These are phyloP conservation scores for Phortica okadai DNA, from an alignment of 2,888 invertebrate genomes.

Conservation along the genomic window DNA sequence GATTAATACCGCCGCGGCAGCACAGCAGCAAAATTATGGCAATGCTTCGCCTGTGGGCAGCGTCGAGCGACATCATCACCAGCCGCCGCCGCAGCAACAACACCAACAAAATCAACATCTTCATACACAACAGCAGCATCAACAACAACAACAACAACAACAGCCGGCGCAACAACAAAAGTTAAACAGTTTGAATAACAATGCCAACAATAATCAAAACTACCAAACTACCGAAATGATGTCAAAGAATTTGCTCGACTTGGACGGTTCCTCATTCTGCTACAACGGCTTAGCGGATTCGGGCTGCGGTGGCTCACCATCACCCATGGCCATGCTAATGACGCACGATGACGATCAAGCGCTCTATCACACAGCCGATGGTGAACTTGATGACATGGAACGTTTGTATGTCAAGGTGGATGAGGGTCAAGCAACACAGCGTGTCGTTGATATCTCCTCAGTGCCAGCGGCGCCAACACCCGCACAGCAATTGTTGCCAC, in stretches of 20 bases:
- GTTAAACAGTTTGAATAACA: slow-evolving; percentile 51
- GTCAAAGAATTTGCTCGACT: slow-evolving; percentile 66
- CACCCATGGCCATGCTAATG: slow-evolving; percentile 74
- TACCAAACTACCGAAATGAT: slow-evolving; percentile 48
- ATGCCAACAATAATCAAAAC: slow-evolving; percentile 30
- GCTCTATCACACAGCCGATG: slow-evolving; percentile 70
- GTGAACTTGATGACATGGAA: slow-evolving; percentile 73
- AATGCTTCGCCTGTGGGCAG: slow-evolving; percentile 25
- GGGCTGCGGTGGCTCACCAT: slow-evolving; percentile 74
- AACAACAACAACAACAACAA: slow-evolving; percentile 33
- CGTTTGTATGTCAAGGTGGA: slow-evolving; percentile 76
- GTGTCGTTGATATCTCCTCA: slow-evolving; percentile 17
- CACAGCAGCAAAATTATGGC: slow-evolving; percentile 21
- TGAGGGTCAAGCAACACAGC: slow-evolving; percentile 63
- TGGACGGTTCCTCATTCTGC: slow-evolving; percentile 71
- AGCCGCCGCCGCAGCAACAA: slow-evolving; percentile 47
- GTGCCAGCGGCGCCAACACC: slow-evolving; percentile 40
- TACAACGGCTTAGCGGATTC: slow-evolving; percentile 73
- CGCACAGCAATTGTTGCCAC: slow-evolving; percentile 41
- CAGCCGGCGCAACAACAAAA: slow-evolving; percentile 46
- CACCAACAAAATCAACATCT: slow-evolving; percentile 33
- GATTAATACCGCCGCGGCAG: slow-evolving; percentile 53
- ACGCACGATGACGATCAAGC: slow-evolving; percentile 69
- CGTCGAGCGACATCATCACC: slow-evolving; percentile 13
- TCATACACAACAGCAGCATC: slow-evolving; percentile 40